phyloP scores from a whole-genome alignment of 2,888 invertebrate genomes.

The Incurvaria masculella region DNA sequence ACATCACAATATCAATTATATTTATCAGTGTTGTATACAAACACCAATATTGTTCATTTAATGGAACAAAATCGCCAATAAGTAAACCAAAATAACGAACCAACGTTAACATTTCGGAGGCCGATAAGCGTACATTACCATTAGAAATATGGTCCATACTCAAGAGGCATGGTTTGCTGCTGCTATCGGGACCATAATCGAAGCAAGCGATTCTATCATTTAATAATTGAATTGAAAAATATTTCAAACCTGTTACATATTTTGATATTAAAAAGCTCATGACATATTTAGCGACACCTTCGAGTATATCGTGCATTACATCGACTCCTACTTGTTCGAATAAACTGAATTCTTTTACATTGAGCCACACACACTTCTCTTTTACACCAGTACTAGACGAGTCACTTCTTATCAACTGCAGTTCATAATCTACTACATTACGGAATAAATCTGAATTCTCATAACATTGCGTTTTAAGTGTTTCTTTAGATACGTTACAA shows the following conservation, averaged over 20 bases:
- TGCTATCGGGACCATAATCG: neutral
- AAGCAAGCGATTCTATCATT: neutral
- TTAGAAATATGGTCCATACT: neutral
- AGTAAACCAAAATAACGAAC: slow-evolving; percentile 1
- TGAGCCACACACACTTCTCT: neutral
- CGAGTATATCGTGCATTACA: slow-evolving; percentile 1
- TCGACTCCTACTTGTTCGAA: neutral
- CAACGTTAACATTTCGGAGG: slow-evolving; percentile 1
- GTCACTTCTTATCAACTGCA: neutral
- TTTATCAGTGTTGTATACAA: slow-evolving; percentile 1
- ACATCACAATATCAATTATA: neutral
- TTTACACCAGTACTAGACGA: neutral
- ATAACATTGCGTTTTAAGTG: neutral
- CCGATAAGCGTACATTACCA: neutral
- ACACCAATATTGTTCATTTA: neutral
- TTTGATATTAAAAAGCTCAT: neutral
- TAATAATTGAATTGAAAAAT: neutral
- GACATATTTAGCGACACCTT: neutral
- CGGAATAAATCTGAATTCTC: neutral
- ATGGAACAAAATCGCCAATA: neutral
- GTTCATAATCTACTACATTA: no score
- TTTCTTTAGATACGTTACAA: neutral
- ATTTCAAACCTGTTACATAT: neutral
- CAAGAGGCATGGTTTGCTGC: neutral
- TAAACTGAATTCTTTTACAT: neutral